Evolutionary conservation across 2,888 invertebrate genomes (phyloP).

Genomic region (Stratiomys singularior): DNA sequence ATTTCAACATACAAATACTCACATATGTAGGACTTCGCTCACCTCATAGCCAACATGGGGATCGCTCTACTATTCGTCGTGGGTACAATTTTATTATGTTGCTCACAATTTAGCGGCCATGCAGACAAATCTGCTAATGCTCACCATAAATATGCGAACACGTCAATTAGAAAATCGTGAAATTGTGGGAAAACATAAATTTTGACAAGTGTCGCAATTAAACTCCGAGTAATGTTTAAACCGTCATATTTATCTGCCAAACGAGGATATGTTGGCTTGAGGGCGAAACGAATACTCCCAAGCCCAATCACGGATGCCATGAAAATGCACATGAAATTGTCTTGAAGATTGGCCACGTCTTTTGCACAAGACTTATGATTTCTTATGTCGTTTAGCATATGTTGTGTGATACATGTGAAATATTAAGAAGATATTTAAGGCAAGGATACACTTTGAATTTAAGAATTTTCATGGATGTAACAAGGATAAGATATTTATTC

Average conservation of each 20-base stretch:
- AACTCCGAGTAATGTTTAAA: conserved; percentile 51
- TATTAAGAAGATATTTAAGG: background rate
- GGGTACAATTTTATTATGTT: too few species aligned
- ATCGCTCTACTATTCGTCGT: background rate
- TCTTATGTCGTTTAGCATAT: conserved; percentile 22
- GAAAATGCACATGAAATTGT: conserved; percentile 28
- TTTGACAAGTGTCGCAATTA: conserved; percentile 53
- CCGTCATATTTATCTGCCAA: conserved; percentile 53
- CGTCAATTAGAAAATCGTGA: conserved; percentile 51
- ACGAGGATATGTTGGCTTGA: conserved; percentile 47
- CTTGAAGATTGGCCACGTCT: conserved; percentile 39
- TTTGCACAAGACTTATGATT: conserved; percentile 37
- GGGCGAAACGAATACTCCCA: conserved; percentile 39
- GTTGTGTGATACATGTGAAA: conserved; percentile 10
- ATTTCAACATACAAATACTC: too few species aligned
- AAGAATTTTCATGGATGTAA: too few species aligned
- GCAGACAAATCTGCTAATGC: conserved; percentile 51
- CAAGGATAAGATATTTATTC: too few species aligned
- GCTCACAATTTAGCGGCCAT: conserved; percentile 8
- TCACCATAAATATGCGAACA: conserved; percentile 51
- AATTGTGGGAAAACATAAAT: conserved; percentile 53
- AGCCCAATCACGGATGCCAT: conserved; percentile 3
- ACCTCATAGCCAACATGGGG: background rate
- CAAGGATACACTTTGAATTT: background rate
- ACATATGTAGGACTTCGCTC: background rate